These are phyloP conservation scores for Phaethon lepturus DNA, from an alignment of 2,113 vertebrate genomes.

Conservation along the genomic window DNA sequence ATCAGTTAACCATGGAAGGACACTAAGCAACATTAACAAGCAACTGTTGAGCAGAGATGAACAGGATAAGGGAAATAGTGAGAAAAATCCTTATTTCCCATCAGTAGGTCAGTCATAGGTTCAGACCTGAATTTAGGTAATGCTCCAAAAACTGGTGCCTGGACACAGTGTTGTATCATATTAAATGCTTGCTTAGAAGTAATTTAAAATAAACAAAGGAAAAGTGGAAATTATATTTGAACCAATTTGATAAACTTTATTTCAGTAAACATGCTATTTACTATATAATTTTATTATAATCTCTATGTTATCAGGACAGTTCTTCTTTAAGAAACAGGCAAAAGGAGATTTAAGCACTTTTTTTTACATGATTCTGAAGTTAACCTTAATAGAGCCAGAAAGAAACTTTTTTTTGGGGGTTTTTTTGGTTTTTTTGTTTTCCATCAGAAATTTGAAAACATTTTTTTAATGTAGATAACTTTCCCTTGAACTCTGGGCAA, in stretches of 20 bases:
- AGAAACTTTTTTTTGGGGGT: not conserved
- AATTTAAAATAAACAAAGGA: not conserved
- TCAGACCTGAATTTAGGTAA: not conserved
- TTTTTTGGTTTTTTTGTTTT: not conserved
- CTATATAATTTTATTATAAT: not conserved
- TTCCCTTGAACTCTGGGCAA: not conserved
- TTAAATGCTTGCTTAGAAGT: not conserved
- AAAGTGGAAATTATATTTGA: not conserved
- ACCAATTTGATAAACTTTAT: not conserved
- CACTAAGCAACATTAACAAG: fast-evolving
- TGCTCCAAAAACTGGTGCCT: not conserved
- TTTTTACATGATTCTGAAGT: not conserved
- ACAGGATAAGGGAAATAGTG: not conserved
- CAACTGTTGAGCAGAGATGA: not conserved
- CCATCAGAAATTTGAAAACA: not conserved
- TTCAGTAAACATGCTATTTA: not conserved
- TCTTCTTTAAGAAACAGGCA: not conserved
- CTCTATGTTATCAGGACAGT: not conserved
- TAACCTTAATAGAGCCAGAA: not conserved
- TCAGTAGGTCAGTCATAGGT: not conserved
- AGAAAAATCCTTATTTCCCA: not conserved
- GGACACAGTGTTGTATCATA: not conserved
- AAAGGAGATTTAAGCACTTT: not conserved
- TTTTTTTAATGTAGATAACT: not conserved
- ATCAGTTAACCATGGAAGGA: not conserved